These are phyloP conservation scores for Drosophila sturtevanti DNA, from an alignment of 1,140 invertebrate species.

Conservation along the genomic window DNA sequence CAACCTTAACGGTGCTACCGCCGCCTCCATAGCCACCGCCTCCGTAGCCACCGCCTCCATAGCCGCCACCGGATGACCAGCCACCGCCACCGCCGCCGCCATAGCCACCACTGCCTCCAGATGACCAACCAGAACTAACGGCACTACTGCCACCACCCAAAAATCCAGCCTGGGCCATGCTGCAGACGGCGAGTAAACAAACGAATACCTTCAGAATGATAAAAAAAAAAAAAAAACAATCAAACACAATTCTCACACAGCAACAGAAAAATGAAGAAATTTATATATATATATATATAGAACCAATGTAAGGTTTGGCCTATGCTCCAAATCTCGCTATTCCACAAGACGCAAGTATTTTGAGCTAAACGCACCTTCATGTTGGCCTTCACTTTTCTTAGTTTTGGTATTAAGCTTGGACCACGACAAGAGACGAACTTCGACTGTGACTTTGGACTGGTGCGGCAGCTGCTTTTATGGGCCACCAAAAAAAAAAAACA, in stretches of 20 bases:
- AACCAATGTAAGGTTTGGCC: background rate
- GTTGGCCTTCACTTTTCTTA: slow-evolving; percentile 22
- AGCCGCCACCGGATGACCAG: slow-evolving; percentile 16
- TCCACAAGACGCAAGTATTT: slow-evolving; percentile 37
- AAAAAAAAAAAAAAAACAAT: slow-evolving; percentile 6
- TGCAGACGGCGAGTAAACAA: slow-evolving; percentile 72
- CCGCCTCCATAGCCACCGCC: slow-evolving; percentile 33
- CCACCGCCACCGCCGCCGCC: slow-evolving; percentile 43
- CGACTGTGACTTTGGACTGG: slow-evolving; percentile 58
- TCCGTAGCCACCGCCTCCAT: slow-evolving; percentile 21
- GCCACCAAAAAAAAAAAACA: background rate
- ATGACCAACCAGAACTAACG: slow-evolving; percentile 51
- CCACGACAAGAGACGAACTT: slow-evolving; percentile 58
- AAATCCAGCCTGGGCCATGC: slow-evolving; percentile 70
- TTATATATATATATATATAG: no score
- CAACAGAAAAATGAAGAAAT: slow-evolving; percentile 14
- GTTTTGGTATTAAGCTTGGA: slow-evolving; percentile 33
- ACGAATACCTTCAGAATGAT: slow-evolving; percentile 60
- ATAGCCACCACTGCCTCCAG: slow-evolving; percentile 30
- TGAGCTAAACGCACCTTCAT: slow-evolving; percentile 59
- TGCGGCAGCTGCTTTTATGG: slow-evolving; percentile 53
- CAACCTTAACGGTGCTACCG: slow-evolving; percentile 46
- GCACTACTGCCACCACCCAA: slow-evolving; percentile 50
- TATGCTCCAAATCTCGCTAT: slow-evolving; percentile 27
- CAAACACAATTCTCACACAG: slow-evolving; percentile 32